phyloP scores from a whole-genome alignment of 2,888 invertebrate genomes.

The Diarsia rubi region DNA sequence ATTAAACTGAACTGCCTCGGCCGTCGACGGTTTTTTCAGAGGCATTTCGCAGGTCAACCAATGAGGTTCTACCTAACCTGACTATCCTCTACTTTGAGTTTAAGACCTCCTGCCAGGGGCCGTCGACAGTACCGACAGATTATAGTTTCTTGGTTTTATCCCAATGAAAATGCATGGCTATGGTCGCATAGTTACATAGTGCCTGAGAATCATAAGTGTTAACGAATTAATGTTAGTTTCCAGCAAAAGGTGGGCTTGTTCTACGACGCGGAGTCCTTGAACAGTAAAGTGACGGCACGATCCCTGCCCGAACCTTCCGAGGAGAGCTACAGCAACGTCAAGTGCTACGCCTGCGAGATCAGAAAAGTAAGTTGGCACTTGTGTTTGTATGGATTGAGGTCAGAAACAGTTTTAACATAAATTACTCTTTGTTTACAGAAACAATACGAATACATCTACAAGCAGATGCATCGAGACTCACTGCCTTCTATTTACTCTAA shows the following conservation, averaged over 20 bases:
- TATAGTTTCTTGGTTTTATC: neutral
- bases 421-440: slow-evolving; percentile 70
- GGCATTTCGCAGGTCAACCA: too few species aligned
- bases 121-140: neutral
- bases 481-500: slow-evolving; percentile 75
- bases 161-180: neutral
- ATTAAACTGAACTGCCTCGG: neutral
- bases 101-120: too few species aligned
- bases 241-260: slow-evolving; percentile 85
- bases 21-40: neutral
- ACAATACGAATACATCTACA: slow-evolving; percentile 70
- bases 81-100: too few species aligned
- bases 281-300: slow-evolving; percentile 75
- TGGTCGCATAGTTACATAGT: neutral
- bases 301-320: slow-evolving; percentile 67
- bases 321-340: slow-evolving; percentile 73
- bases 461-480: slow-evolving; percentile 66
- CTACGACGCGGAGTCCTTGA: slow-evolving; percentile 76
- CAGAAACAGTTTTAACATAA: neutral
- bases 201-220: neutral
- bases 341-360: slow-evolving; percentile 84
- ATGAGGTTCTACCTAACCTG: too few species aligned
- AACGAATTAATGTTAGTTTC: slow-evolving; percentile 71
- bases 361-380: slow-evolving; percentile 71
- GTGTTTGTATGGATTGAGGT: neutral